Percentiles rank a stretch among this genome's conserved stretches.
Conservation (phyloP, 2,888 invertebrate genomes). For the Portevinia maculata region DNA sequence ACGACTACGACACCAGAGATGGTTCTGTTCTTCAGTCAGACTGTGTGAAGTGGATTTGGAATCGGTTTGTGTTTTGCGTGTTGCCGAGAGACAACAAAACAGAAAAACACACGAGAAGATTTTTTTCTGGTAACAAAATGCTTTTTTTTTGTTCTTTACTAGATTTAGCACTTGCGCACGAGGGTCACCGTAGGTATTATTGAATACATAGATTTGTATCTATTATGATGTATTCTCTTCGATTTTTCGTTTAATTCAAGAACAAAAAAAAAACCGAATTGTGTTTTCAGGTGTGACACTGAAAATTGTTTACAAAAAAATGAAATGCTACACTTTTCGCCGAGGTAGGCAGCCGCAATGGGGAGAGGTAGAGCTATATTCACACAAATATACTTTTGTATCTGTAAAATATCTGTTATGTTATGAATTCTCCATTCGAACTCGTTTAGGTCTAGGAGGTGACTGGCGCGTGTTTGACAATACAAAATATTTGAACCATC, state of each 20-base stretch:
- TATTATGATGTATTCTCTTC: conserved; percentile 58
- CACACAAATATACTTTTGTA: background rate
- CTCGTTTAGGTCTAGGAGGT: conserved; percentile 73
- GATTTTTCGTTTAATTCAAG: conserved; percentile 55
- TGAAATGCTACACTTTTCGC: background rate
- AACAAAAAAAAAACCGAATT: background rate
- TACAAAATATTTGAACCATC: conserved; percentile 22
- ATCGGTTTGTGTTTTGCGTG: conserved; percentile 17
- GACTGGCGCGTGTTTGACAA: conserved; percentile 63
- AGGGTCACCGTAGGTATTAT: conserved; percentile 18
- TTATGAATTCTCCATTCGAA: conserved; percentile 64
- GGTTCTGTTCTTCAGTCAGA: conserved; percentile 26
- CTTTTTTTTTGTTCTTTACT: conserved; percentile 28
- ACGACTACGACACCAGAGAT: conserved; percentile 45
- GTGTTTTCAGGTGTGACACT: conserved; percentile 25
- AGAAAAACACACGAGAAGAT: conserved; percentile 23
- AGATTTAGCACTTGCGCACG: conserved; percentile 58
- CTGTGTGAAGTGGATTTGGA: conserved; percentile 11
- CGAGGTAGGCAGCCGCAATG: conserved; percentile 9
- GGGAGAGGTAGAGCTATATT: background rate
- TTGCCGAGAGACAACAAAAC: conserved; percentile 46
- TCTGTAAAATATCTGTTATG: background rate
- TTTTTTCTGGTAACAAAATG: conserved; percentile 34
- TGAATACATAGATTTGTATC: conserved; percentile 58
- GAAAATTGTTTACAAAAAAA: conserved; percentile 52